Base-by-base conservation (phyloP, 1,140 invertebrate genomes). In the Drosophila bocqueti region DNA sequence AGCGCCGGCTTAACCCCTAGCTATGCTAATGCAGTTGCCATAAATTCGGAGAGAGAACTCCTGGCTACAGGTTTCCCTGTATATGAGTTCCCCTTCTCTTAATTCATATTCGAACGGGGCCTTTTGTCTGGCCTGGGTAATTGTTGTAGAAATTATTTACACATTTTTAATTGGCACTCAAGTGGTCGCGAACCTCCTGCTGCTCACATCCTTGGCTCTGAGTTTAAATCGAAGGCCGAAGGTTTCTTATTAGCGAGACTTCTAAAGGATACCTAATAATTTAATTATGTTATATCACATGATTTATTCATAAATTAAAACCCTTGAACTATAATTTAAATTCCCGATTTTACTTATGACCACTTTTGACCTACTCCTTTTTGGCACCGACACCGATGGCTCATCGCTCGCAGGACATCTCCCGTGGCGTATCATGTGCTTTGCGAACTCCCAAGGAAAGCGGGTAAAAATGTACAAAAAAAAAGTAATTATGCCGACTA, bases 401-500 rank as follows among this genome's bases (percentile, higher is more conserved):
- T 73, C 66, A 13, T 18, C 16, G n/a, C 36, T 38, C 15, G 29
- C 2, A 42, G 66, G 26, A 72, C 36, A 15, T 36, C 59, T 34
- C 31, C 40, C 11, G 47, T 61, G 55, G 11, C 29, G 40, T 86
- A 82, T 82, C 83, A 71, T 60, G 79, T 79, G 50, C 64, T 42
- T 15, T 47, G 67, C 62, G 42, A 47, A 24, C 63, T 40, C 52
- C 52, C 34, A 38, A 54, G 45, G 40, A 42, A 57, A 46, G 58
- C 63, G 40, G 46, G 45, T 21, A 40, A 40, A 57, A 57, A 57
- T 59, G 45, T 42, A 50, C 55, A 66, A 43, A 73, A 71, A 89
- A 87, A 85, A 87, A 90, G 86, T 90, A 90, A 90, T 90, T 90
- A 90, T 91, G 86, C 82, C 85, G 85, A 90, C 85, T 90, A 90